phyloP scores from a whole-genome alignment of 2,113 vertebrate genomes.

The Choloepus hoffmanni region DNA sequence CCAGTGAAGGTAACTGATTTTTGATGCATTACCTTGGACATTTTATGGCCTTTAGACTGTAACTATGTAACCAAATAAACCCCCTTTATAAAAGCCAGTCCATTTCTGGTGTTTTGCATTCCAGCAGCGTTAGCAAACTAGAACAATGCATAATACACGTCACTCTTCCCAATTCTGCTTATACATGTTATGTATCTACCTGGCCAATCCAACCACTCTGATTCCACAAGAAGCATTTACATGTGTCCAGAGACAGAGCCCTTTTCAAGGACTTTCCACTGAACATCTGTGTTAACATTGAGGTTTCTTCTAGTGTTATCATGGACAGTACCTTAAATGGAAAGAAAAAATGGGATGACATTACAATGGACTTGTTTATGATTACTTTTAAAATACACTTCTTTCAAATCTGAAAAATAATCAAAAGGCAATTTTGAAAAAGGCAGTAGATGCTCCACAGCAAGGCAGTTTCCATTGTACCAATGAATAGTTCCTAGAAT shows the following conservation, averaged over 20 bases:
- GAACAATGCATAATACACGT: no score
- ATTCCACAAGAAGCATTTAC: not conserved
- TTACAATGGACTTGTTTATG: not conserved
- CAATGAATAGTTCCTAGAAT: not conserved
- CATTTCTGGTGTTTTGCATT: no score
- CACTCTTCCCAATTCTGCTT: accelerated
- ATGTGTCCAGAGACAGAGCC: not conserved
- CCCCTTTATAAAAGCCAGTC: no score
- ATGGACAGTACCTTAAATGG: not conserved
- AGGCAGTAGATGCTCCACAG: not conserved
- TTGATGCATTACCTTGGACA: no score
- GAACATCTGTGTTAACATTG: not conserved
- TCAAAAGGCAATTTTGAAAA: not conserved
- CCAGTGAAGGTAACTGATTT: no score
- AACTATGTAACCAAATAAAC: no score
- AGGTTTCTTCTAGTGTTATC: not conserved
- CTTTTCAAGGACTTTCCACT: not conserved
- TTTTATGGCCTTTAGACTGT: no score
- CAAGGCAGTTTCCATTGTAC: not conserved
- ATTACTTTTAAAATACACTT: not conserved
- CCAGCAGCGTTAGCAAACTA: no score
- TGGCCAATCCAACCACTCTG: not conserved
- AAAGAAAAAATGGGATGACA: not conserved
- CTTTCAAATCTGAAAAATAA: not conserved
- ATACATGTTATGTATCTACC: not conserved